phyloP scores from a whole-genome alignment of 2,888 invertebrate genomes.

The Agrochola circellaris region DNA sequence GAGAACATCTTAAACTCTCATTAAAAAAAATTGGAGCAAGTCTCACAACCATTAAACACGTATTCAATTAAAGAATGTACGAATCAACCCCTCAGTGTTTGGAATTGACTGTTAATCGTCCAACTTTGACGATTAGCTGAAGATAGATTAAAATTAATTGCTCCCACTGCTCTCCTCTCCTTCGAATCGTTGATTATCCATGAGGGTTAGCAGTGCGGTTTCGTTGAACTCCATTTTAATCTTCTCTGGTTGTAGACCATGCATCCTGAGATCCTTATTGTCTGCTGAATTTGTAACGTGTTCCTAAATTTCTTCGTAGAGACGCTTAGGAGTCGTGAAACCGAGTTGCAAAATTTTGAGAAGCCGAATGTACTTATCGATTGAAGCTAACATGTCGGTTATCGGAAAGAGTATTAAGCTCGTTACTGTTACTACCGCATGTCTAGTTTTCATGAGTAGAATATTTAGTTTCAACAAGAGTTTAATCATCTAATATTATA shows the following conservation, averaged over 20 bases:
- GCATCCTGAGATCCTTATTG: conserved; percentile 35
- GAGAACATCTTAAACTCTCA: neutral
- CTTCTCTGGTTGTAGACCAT: conserved; percentile 48
- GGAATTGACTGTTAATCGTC: conserved; percentile 84
- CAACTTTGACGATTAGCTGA: conserved; percentile 83
- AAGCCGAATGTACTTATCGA: neutral
- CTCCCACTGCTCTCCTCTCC: conserved; percentile 72
- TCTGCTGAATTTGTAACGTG: neutral
- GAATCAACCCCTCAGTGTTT: conserved; percentile 65
- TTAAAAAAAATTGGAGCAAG: conserved; percentile 1
- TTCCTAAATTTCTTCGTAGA: neutral
- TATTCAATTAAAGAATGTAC: conserved; percentile 61
- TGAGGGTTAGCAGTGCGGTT: conserved; percentile 68
- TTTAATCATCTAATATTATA: neutral
- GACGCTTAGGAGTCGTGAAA: neutral
- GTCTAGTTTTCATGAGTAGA: neutral
- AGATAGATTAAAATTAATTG: conserved; percentile 85
- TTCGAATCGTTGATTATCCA: conserved; percentile 72
- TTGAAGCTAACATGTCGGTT: neutral
- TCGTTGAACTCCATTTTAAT: conserved; percentile 66
- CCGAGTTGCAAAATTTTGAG: neutral
- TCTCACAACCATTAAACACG: conserved; percentile 26
- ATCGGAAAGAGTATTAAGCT: neutral
- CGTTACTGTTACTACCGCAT: neutral
- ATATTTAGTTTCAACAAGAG: neutral